Evolutionary conservation across 2,797 vertebrate species (phyloP).

Genomic region (Coregonus sp.): DNA sequence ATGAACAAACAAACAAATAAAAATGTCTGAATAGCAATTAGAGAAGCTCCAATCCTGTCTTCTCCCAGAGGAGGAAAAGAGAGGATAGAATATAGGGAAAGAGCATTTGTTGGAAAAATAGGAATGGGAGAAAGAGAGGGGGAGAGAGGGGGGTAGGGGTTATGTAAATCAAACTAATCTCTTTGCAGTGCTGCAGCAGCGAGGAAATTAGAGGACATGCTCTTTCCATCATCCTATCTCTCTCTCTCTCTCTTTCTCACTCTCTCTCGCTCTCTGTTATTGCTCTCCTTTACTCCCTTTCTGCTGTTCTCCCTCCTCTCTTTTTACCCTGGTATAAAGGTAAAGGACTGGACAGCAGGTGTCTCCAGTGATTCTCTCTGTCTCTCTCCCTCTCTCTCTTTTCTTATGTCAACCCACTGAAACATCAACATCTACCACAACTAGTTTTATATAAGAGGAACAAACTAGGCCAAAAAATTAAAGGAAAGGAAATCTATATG

Average conservation of each 20-base stretch:
- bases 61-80: slow-evolving; percentile 29
- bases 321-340: background rate
- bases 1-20: slow-evolving; percentile 26
- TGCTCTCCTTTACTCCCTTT: background rate
- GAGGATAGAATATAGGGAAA: slow-evolving; percentile 1
- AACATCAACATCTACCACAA: background rate
- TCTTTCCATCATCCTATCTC: background rate
- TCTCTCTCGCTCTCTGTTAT: background rate
- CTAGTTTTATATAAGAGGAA: background rate
- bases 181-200: slow-evolving; percentile 63
- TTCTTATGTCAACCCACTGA: background rate
- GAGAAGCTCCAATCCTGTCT: slow-evolving; percentile 43
- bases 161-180: slow-evolving; percentile 76
- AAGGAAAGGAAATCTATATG: no score
- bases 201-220: slow-evolving; percentile 60
- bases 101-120: slow-evolving; percentile 8
- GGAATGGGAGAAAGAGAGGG: slow-evolving; percentile 10
- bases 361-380: background rate
- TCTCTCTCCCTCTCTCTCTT: background rate
- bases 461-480: background rate
- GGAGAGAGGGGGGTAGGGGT: slow-evolving; percentile 34
- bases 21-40: slow-evolving; percentile 45
- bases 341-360: background rate
- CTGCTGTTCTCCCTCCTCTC: background rate
- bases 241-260: background rate